Base-by-base conservation (phyloP, 2,113 vertebrate species). In the Brachyhypopomus gauderio region DNA sequence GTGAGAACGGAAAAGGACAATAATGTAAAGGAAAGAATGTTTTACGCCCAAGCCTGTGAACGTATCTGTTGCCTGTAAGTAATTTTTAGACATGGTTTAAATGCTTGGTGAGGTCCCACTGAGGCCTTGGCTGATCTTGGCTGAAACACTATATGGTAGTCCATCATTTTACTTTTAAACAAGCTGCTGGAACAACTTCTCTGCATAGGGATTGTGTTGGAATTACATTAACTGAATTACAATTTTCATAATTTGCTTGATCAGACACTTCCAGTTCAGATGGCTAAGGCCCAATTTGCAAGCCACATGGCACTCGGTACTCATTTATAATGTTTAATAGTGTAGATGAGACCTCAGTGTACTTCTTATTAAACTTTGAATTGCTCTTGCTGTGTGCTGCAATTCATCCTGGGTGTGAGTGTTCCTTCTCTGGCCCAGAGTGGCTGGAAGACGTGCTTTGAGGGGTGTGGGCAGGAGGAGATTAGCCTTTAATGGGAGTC, bases 341-440 rank as follows among this genome's bases (percentile, higher is more conserved):
- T 75, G 36, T 73, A 86, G 80, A 86, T 89, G 86, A 89, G 86
- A 73, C n/a, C 8, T 60, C 90, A 86, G 90, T 90, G 77, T 85
- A 83, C 78, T 88, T 85, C 87, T 90, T 87, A 88, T 87, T 86
- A 91, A 91, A 86, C 79, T 88, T 86, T 77, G 82, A 88, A 89
- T 87, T 84, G 80, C 78, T 80, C 67, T 80, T 41, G 69, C 75
- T 86, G 75, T 81, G 79, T 78, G 70, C 72, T 75, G 56, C 73
- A 78, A 83, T 87, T 80, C 79, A 86, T 86, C 87, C 82, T 75
- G 76, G 75, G 72, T 78, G 86, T 48, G 71, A 80, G 82, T 80
- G 80, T 69, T 85, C 36, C 79, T 69, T 85, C 48, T 36, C 73
- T 75, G 66, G 72, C 79, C 85, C 74, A 48, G 75, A 79, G 67